Conservation (phyloP, 2,797 vertebrate species). For the Enteromius paludinosus region DNA sequence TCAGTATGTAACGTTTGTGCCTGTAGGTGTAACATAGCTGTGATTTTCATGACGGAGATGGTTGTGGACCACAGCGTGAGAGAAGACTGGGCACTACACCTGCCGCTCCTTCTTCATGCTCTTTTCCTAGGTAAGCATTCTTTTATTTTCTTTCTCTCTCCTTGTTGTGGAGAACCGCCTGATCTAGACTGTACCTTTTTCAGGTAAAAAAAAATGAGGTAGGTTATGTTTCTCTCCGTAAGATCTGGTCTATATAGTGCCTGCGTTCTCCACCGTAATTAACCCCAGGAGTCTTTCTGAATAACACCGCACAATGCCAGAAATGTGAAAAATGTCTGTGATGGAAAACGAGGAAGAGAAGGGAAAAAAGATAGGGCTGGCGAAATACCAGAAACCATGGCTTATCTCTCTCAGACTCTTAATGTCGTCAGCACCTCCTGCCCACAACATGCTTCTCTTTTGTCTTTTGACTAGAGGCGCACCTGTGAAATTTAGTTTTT, state of each 20-base stretch:
- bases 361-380: conserved; percentile 4
- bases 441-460: neutral
- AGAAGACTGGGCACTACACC: conserved; percentile 97
- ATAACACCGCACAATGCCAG: conserved; percentile 49
- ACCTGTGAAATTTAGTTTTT: conserved; percentile 20
- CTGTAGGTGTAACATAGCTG: conserved; percentile 94
- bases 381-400: conserved; percentile 15
- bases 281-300: conserved; percentile 29
- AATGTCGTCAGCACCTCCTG: conserved; percentile 38
- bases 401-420: conserved; percentile 53
- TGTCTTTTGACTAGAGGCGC: conserved; percentile 33
- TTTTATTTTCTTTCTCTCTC: neutral
- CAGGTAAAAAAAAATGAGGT: neutral
- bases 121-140: conserved; percentile 77
- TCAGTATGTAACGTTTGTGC: neutral
- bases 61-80: conserved; percentile 98
- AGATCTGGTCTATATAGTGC: conserved; percentile 19
- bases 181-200: neutral
- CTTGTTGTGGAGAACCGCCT: neutral
- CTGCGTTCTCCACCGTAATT: conserved; percentile 50
- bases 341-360: conserved; percentile 23
- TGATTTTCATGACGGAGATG: conserved; percentile 99
- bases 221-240: conserved; percentile 13
- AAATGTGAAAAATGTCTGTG: conserved; percentile 51
- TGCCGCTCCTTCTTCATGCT: conserved; percentile 92